These are phyloP conservation scores for Noturus placidus DNA, from an alignment of 2,113 vertebrate genomes.

Conservation along the genomic window DNA sequence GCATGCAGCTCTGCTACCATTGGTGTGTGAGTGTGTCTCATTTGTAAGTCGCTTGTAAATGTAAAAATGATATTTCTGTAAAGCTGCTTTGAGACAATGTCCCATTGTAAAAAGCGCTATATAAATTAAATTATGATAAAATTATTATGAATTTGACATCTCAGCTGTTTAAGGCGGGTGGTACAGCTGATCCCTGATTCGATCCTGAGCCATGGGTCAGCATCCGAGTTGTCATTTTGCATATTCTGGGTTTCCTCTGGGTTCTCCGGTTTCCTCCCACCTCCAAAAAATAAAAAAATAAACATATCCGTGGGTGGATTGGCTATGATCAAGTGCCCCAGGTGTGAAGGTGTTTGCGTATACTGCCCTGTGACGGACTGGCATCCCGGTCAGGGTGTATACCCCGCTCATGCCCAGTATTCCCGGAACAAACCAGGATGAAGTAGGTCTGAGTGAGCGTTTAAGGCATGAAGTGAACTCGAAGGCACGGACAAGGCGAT, in stretches of 20 bases:
- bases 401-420: not conserved
- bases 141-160: not conserved
- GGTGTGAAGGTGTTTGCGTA: not conserved
- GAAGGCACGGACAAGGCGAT: not conserved
- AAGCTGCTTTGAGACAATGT: no score
- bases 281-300: no score
- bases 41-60: no score
- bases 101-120: no score
- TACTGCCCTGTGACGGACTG: not conserved
- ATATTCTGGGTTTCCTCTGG: not conserved
- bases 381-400: not conserved
- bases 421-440: not conserved
- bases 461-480: not conserved
- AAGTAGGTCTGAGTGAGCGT: not conserved
- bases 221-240: not conserved
- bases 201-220: not conserved
- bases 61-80: no score
- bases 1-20: no score
- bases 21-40: no score
- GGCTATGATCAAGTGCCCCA: not conserved
- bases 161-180: not conserved
- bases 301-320: not conserved
- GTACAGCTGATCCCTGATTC: not conserved
- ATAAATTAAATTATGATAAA: no score
- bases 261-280: not conserved